Conservation (phyloP, 2,888 invertebrate species). For the Ophion slaviceki region DNA sequence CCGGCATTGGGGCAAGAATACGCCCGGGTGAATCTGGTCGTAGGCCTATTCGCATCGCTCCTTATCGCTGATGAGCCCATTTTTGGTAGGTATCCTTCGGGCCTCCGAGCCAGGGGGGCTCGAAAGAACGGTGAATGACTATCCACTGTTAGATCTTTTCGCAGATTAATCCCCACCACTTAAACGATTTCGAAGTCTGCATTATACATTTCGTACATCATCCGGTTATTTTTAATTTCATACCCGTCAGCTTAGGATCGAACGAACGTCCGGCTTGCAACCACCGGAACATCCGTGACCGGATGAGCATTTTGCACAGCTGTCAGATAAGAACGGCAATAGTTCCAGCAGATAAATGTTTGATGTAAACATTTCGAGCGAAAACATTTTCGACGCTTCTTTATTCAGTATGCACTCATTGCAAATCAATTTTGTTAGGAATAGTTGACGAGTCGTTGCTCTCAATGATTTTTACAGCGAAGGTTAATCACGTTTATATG, state of each 20-base stretch:
- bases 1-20: neutral
- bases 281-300: no score
- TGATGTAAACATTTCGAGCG: no score
- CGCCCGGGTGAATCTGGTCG: neutral
- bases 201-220: neutral
- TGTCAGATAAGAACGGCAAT: no score
- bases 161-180: neutral
- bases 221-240: neutral
- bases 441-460: no score
- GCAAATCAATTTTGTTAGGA: no score
- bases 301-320: no score
- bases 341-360: no score
- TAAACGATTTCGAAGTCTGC: neutral
- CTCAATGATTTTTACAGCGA: no score
- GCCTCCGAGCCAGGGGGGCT: neutral
- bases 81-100: neutral
- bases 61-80: neutral
- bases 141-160: neutral
- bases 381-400: no score
- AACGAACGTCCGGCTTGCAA: no score
- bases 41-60: neutral
- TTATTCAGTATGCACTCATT: no score
- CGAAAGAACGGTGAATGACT: neutral
- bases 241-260: neutral
- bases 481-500: no score